Conservation (phyloP, 2,113 vertebrate genomes). For the Heptranchias perlo region DNA sequence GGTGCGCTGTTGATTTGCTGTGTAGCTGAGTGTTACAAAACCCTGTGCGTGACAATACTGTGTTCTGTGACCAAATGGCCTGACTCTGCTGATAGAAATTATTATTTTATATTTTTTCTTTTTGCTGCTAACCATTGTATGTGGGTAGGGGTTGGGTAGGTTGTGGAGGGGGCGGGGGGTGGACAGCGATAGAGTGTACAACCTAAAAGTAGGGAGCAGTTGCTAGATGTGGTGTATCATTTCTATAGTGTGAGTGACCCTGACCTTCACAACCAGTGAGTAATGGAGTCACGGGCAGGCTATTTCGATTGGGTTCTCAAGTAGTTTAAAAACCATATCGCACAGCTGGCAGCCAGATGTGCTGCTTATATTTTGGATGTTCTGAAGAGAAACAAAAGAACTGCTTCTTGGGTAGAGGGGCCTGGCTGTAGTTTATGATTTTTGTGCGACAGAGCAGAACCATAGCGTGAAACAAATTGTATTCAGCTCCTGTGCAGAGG, state of each 20-base stretch:
- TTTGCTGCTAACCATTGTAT: neutral
- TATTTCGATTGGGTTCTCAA: neutral
- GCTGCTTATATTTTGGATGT: neutral
- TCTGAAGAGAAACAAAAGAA: slow-evolving; percentile 22
- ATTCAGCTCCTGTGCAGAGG: slow-evolving; percentile 27
- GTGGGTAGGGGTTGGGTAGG: no score
- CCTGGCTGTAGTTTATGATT: slow-evolving; percentile 23
- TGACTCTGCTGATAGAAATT: neutral
- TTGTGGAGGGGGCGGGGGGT: neutral
- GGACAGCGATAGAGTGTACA: neutral
- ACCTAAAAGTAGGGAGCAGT: neutral
- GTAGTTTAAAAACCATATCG: neutral
- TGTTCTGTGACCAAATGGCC: neutral
- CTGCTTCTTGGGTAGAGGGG: neutral
- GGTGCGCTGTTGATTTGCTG: neutral
- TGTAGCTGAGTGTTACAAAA: neutral
- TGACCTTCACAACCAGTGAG: neutral
- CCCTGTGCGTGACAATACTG: neutral
- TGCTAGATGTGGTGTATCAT: neutral
- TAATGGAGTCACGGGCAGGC: neutral
- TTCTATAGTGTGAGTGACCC: neutral
- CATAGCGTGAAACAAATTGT: slow-evolving; percentile 28
- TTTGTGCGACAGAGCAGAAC: slow-evolving; percentile 2
- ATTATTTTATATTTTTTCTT: neutral
- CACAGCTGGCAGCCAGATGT: slow-evolving; percentile 19